Percentiles rank a stretch among this genome's conserved stretches.
phyloP scores from a whole-genome alignment of 2,888 invertebrate species.

The Euplexia lucipara region DNA sequence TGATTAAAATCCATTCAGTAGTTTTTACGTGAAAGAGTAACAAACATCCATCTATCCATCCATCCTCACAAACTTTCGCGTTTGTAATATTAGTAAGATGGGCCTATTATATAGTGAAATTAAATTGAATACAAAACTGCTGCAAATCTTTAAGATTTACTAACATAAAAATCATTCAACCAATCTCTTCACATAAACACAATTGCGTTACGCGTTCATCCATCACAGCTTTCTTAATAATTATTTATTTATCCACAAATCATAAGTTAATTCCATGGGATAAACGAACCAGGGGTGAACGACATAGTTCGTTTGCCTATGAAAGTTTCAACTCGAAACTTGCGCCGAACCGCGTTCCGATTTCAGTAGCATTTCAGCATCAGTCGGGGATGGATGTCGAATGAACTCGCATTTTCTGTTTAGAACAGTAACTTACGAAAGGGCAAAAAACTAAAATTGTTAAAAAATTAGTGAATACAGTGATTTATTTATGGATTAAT shows the following conservation, averaged over 20 bases:
- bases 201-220: neutral
- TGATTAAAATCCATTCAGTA: too few species aligned
- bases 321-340: conserved; percentile 38
- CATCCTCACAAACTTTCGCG: too few species aligned
- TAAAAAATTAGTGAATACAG: too few species aligned
- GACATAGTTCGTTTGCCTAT: conserved; percentile 30
- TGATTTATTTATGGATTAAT: neutral
- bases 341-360: neutral
- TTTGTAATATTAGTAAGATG: too few species aligned
- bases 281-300: conserved; percentile 41
- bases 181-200: too few species aligned
- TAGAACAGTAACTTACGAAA: conserved; percentile 9
- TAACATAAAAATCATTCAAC: neutral
- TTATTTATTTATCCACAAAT: conserved; percentile 5
- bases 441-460: too few species aligned
- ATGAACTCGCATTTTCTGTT: neutral
- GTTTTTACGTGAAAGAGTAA: too few species aligned
- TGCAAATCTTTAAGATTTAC: too few species aligned
- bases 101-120: too few species aligned
- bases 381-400: conserved; percentile 36
- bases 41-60: too few species aligned
- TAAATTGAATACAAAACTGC: too few species aligned
- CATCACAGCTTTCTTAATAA: neutral
- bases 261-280: conserved; percentile 6
- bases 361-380: conserved; percentile 46